Percentiles rank a stretch among this genome's conserved stretches.
phyloP scores from a whole-genome alignment of 2,888 invertebrate species.

The Pantelozetes paolii region DNA sequence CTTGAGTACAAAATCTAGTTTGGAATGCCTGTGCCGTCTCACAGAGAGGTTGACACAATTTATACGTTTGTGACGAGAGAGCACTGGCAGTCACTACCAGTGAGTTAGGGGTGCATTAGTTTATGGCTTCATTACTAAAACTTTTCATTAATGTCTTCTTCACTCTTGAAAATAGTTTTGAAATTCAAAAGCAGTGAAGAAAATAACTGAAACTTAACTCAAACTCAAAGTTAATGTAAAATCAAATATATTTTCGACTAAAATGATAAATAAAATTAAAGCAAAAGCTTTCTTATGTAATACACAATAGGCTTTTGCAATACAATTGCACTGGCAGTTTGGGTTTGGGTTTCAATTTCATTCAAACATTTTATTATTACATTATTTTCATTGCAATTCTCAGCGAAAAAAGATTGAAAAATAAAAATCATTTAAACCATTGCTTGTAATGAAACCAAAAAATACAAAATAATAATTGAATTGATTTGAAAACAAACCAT shows the following conservation, averaged over 20 bases:
- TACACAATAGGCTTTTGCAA: too few species aligned
- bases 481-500: too few species aligned
- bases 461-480: too few species aligned
- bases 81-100: neutral
- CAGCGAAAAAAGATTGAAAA: too few species aligned
- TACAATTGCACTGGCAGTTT: too few species aligned
- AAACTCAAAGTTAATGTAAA: neutral
- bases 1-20: conserved; percentile 2
- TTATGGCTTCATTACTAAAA: conserved; percentile 18
- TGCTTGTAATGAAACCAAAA: too few species aligned
- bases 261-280: neutral
- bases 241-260: neutral
- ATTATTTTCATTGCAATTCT: too few species aligned
- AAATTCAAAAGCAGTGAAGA: too few species aligned
- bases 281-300: neutral
- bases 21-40: conserved; percentile 1
- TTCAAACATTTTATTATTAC: too few species aligned
- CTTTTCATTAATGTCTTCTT: neutral
- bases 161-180: neutral
- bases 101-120: conserved; percentile 21
- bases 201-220: neutral
- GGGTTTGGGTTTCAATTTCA: neutral
- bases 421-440: too few species aligned
- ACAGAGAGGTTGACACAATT: too few species aligned
- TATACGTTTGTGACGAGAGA: neutral